Evolutionary conservation across 2,797 vertebrate genomes (phyloP), one percentile per base, ranked within the genome.

Genomic region (Lagocephalus sceleratus): DNA sequence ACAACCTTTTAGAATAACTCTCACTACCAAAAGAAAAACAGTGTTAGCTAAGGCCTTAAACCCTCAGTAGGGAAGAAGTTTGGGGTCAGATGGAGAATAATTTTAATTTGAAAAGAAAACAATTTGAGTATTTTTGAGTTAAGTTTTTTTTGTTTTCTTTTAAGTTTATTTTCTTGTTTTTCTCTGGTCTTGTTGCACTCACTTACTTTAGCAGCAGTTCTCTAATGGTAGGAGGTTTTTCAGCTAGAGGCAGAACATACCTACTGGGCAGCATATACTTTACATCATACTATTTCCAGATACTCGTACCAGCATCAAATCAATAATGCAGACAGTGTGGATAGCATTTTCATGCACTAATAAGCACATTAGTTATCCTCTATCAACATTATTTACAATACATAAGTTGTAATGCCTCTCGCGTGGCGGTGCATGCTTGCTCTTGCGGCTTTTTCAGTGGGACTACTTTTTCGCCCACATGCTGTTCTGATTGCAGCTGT

Each of bases 371-470:
- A 55, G 54, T 68, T 66, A 58, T 59, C 43, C 47, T 54, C 25
- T 68, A 63, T 71, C 53, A 54, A 59, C 56, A 63, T 67, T 73
- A 76, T 81, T 70, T 73, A 52, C 35, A 75, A 70, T 72, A 64
- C 69, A 71, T 66, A 59, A 73, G 60, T 63, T 54, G 29, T 16
- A 43, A 62, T 60, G 70, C 63, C 73, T 54, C 38, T 11, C 38
- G 60, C 50, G 5, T 29, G 47, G 49, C 51, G 20, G 47, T 49
- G 65, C 26, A 29, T 49, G 41, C 41, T 43, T 52, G 41, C 41
- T 43, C 55, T 55, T 55, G 47, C n/a, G 3, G 44, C 57, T 57
- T 59, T 56, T 41, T 19, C 3, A 49, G 48, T 54, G 20, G 22
- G 58, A 60, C 66, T 40, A 53, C 63, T 64, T 42, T 46, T n/a